Percentiles rank a stretch among this genome's conserved stretches.
phyloP scores from a whole-genome alignment of 1,140 invertebrate species.

The Alviniconcha marisindica region DNA sequence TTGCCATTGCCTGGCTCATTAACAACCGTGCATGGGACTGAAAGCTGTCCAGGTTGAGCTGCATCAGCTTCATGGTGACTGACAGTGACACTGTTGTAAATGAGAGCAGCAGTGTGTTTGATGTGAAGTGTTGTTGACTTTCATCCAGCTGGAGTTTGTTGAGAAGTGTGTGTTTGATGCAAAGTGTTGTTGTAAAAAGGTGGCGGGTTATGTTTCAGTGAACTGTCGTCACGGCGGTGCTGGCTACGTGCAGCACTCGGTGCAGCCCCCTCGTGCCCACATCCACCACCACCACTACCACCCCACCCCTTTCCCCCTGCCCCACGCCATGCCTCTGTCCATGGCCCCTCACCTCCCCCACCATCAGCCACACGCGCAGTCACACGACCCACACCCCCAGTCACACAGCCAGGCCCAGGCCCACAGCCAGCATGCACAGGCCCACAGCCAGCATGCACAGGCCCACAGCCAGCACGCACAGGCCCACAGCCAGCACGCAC shows the following conservation, averaged over 20 bases:
- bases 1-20: too few species aligned
- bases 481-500: conserved; percentile 54
- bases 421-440: not conserved
- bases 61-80: too few species aligned
- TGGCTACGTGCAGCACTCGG: conserved; percentile 52
- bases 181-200: too few species aligned
- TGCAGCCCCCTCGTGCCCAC: conserved; percentile 73
- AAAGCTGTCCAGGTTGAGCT: too few species aligned
- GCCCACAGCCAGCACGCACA: conserved; percentile 79
- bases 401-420: not conserved
- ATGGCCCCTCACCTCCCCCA: conserved; percentile 79
- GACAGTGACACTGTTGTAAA: too few species aligned
- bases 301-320: conserved; percentile 55
- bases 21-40: too few species aligned
- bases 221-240: conserved; percentile 72
- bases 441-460: conserved; percentile 44
- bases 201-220: conserved; percentile 81
- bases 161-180: too few species aligned
- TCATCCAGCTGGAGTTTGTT: conserved; percentile 77
- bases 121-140: too few species aligned
- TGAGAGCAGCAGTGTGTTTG: too few species aligned
- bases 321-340: conserved; percentile 44
- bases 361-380: not conserved
- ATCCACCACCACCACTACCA: conserved; percentile 78
- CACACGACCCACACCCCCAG: not conserved